These are phyloP conservation scores for Rattus rattus DNA, from an alignment of 2,113 vertebrate species.

Conservation along the genomic window DNA sequence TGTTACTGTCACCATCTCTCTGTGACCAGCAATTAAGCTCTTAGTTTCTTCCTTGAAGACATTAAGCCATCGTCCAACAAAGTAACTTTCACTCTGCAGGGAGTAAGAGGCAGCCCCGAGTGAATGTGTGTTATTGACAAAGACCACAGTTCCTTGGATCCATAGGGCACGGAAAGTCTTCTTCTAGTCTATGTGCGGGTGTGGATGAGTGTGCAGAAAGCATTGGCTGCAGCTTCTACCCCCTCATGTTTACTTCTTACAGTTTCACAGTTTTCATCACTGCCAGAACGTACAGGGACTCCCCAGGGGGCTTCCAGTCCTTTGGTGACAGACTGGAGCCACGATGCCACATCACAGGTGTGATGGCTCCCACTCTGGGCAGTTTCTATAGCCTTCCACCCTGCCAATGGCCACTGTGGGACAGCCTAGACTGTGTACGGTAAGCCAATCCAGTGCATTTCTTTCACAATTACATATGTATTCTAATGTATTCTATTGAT, in stretches of 20 bases:
- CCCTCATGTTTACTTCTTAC: not conserved
- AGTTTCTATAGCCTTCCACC: not conserved
- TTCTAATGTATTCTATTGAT: not conserved
- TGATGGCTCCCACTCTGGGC: not conserved
- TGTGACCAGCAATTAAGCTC: not conserved
- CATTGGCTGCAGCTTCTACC: no score
- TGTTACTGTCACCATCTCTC: not conserved
- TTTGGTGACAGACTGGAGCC: not conserved
- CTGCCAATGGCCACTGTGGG: not conserved
- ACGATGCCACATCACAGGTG: no score
- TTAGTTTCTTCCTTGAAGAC: conserved; percentile 16
- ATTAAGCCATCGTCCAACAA: conserved; percentile 21
- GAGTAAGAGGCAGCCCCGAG: not conserved
- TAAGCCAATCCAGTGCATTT: not conserved
- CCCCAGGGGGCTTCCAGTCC: not conserved
- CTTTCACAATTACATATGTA: not conserved
- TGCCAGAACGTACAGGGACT: not conserved
- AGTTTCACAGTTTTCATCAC: not conserved
- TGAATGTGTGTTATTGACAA: not conserved
- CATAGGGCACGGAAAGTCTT: not conserved
- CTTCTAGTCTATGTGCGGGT: not conserved
- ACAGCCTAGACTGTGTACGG: not conserved
- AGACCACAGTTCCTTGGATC: not conserved
- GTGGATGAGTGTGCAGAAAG: not conserved
- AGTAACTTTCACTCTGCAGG: not conserved